Conservation (phyloP, 2,113 vertebrate genomes). For the Heterotis niloticus region DNA sequence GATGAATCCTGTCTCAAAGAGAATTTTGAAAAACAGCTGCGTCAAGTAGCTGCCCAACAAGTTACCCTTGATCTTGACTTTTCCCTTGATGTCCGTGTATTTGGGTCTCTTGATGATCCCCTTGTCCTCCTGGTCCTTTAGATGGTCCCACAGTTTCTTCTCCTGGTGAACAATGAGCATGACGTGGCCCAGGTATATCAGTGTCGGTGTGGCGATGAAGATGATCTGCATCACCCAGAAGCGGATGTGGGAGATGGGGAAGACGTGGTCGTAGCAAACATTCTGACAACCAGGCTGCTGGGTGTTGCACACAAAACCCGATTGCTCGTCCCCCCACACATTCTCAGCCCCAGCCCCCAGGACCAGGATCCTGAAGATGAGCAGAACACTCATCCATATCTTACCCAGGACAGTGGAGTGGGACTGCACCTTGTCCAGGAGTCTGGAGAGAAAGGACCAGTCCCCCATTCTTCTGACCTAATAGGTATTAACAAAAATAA, state of each 20-base stretch:
- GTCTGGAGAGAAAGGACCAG: slow-evolving; percentile 64
- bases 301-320: slow-evolving; percentile 70
- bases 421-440: slow-evolving; percentile 71
- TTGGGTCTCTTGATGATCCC: slow-evolving; percentile 39
- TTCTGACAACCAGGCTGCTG: slow-evolving; percentile 75
- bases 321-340: slow-evolving; percentile 76
- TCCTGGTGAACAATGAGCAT: slow-evolving; percentile 80
- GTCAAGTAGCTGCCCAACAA: slow-evolving; percentile 67
- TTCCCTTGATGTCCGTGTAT: slow-evolving; percentile 72
- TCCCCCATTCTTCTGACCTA: slow-evolving; percentile 63
- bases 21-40: slow-evolving; percentile 65
- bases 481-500: slow-evolving; percentile 4
- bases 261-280: slow-evolving; percentile 72
- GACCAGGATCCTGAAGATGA: slow-evolving; percentile 75
- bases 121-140: slow-evolving; percentile 35
- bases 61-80: slow-evolving; percentile 65
- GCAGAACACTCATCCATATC: slow-evolving; percentile 76
- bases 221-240: slow-evolving; percentile 96
- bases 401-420: slow-evolving; percentile 74
- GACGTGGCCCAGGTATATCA: slow-evolving; percentile 87
- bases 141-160: slow-evolving; percentile 73
- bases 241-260: slow-evolving; percentile 76
- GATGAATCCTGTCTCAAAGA: slow-evolving; percentile 69
- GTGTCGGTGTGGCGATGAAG: slow-evolving; percentile 89
- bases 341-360: slow-evolving; percentile 67